Evolutionary conservation across 2,113 vertebrate species (phyloP), one percentile per base, ranked within the genome.

Genomic region (Carettochelys insculpta): DNA sequence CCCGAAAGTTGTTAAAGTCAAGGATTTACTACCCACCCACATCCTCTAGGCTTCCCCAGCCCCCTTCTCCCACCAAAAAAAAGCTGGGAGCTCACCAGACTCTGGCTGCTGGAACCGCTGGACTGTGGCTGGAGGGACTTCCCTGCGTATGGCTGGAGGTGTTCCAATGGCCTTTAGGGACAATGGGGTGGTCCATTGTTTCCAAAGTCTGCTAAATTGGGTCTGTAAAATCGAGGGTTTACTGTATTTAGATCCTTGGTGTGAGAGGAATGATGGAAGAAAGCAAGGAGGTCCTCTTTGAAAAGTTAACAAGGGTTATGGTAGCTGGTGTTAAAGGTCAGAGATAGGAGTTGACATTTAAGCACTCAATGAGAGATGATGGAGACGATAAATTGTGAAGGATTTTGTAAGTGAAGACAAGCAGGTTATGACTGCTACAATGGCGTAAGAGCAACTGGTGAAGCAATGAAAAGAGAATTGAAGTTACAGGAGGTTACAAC

Each of bases 381-480:
- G 9, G 34, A 17, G 58, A 14, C 8, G 34, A 65, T 65, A 8
- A 65, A 17, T 17, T 65, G 34, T 34, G 17, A 65, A 65, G 58
- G 58, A 65, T n/a, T n/a, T 34, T 65, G 19, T 65, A 65, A 65
- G 58, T 19, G 7, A n/a, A 56, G 54, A 56, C 12, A 56, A 56
- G 54, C 54, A 56, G 54, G 25, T 56, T 61, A 34, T 61, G 58
- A 61, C 58, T 61, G 29, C 34, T 34, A 8, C 31, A 34, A n/a
- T 65, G 31, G 34, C 34, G 34, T n/a, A n/a, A 34, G 31, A n/a
- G 14, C 13, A 65, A 29, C 58, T n/a, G 58, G 82, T 5, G 1
- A 56, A 85, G 80, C 75, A 48, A 87, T 90, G 91, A 91, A 92
- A 75, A 90, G 80, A 58, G 93, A 95, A n/a, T n/a, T 13, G 87